A percentile compares a stretch with the other conserved stretches of the same genome.
phyloP scores from a whole-genome alignment of 2,113 vertebrate genomes.

The Tautogolabrus adspersus region DNA sequence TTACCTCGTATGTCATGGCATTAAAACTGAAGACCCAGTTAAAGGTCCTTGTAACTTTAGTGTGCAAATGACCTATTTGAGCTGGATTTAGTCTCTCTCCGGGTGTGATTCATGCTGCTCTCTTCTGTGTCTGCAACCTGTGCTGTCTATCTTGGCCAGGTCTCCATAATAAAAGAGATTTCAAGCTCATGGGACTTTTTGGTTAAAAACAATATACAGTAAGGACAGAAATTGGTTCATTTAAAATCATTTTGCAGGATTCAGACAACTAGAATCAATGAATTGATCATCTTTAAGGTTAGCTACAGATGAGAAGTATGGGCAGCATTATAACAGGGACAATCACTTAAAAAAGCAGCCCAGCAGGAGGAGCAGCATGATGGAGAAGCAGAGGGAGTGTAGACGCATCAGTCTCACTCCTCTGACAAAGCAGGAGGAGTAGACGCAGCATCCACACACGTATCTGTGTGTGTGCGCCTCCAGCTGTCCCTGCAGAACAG shows the following conservation, averaged over 20 bases:
- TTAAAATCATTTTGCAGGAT: not conserved
- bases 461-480: not conserved
- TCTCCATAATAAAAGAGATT: not conserved
- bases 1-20: too few species aligned
- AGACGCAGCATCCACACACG: conserved; percentile 37
- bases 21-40: too few species aligned
- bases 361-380: conserved; percentile 50
- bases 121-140: too few species aligned
- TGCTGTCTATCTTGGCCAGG: too few species aligned
- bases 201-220: too few species aligned
- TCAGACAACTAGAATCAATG: not conserved
- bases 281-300: not conserved
- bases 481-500: conserved; percentile 37
- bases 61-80: too few species aligned
- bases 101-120: too few species aligned
- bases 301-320: not conserved
- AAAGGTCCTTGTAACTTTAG: too few species aligned
- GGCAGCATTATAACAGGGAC: not conserved
- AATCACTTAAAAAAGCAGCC: conserved; percentile 44
- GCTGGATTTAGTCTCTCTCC: too few species aligned
- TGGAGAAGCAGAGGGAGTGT: conserved; percentile 38
- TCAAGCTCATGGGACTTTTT: too few species aligned
- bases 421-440: conserved; percentile 16
- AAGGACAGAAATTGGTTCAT: not conserved
- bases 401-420: conserved; percentile 15